Percentiles rank a stretch among this genome's conserved stretches.
phyloP scores from a whole-genome alignment of 64 coral and sea anemone genomes.

The Montipora capricornis region DNA sequence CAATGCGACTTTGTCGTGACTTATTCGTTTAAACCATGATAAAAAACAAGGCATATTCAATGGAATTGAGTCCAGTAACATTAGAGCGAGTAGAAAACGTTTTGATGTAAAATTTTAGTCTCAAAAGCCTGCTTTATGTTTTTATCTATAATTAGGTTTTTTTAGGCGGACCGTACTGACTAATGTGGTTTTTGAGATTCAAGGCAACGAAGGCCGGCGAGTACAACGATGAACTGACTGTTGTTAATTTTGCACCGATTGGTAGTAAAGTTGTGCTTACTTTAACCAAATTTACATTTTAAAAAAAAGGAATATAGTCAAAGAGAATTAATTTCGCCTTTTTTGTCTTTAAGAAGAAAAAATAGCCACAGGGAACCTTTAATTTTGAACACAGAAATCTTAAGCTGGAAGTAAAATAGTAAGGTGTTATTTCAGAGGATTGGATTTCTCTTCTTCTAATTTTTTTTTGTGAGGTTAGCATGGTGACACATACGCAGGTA shows the following conservation, averaged over 20 bases:
- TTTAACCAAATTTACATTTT: not conserved
- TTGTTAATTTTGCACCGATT: too few relatives aligned
- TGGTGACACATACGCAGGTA: too few relatives aligned
- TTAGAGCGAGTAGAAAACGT: not conserved
- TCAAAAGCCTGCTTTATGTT: too few relatives aligned
- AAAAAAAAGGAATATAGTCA: not conserved
- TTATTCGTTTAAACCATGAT: not conserved
- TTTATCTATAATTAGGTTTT: too few relatives aligned
- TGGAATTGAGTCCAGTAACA: not conserved
- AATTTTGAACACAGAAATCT: not conserved
- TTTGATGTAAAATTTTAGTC: not conserved
- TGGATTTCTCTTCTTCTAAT: not conserved
- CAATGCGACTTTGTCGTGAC: not conserved
- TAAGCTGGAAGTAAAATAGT: not conserved
- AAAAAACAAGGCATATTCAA: not conserved
- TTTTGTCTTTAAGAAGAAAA: not conserved
- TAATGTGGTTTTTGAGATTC: not conserved
- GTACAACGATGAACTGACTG: too few relatives aligned
- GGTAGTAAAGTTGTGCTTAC: not conserved
- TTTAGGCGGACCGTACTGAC: not conserved
- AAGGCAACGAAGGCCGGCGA: not conserved
- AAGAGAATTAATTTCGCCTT: not conserved
- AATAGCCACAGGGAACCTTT: not conserved
- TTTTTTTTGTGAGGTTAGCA: too few relatives aligned
- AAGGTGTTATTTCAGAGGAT: not conserved